Base-by-base conservation (phyloP, 2,113 vertebrate species). In the Nothocercus julius region DNA sequence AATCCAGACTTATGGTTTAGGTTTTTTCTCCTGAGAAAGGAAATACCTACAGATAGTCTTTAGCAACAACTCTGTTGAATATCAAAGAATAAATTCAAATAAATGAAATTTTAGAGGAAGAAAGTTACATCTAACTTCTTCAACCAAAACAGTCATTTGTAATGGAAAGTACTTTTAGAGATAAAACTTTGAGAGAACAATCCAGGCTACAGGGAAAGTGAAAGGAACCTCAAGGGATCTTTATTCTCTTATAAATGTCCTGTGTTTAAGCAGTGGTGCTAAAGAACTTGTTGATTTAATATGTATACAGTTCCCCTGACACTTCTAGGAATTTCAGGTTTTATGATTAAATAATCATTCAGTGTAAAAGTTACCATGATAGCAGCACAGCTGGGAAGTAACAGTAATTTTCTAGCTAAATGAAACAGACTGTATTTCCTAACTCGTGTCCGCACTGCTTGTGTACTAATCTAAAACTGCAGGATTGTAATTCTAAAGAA, bases 201-300 rank as follows among this genome's bases (percentile, higher is more conserved):
- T 84, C 34, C 86, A 92, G 38, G 32, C 34, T 53, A 68, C 4
- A 82, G 56, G 84, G 42, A 75, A 88, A 92, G 56, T 85, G 63
- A 45, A 85, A 87, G 27, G 32, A 82, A 88, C 18, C 27, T 24
- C 49, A 85, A 81, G 67, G 66, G 90, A 91, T 91, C 1, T 2
- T 4, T 62, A 88, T 69, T 75, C 8, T n/a, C 73, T 86, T 36
- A 76, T 19, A 86, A 64, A 64, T 0, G 2, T 16, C 32, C 34
- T 30, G 12, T 53, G 47, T 91, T 68, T 78, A 94, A 94, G 54
- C n/a, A 89, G 34, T 32, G 76, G 19, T 68, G 66, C 53, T 85
- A 27, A 89, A 92, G 22, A 93, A 78, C 32, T 59, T 56, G 42
- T 79, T 88, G 32, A 88, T 82, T 88, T 90, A 74, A 88, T 93